A percentile compares a stretch with the other conserved stretches of the same genome.
Evolutionary conservation across 2,797 vertebrate genomes (phyloP).

Genomic region (Stomatorhinus walkeri): DNA sequence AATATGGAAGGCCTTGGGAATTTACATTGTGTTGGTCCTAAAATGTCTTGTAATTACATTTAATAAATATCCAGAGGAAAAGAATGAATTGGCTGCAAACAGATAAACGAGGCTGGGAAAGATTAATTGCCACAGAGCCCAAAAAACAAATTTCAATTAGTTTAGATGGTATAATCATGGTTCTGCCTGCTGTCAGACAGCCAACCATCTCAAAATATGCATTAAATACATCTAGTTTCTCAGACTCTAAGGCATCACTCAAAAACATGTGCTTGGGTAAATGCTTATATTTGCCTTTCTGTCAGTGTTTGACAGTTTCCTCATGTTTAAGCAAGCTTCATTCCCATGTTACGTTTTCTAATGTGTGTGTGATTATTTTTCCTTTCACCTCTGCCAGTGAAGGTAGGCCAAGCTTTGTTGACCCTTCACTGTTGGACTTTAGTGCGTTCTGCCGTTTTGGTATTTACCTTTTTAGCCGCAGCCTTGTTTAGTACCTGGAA

Average conservation of each 20-base stretch:
- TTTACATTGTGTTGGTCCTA: constrained; percentile 27
- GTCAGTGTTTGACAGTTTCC: neutral
- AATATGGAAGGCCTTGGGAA: constrained; percentile 23
- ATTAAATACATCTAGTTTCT: constrained; percentile 20
- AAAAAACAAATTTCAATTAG: constrained; percentile 36
- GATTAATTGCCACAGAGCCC: constrained; percentile 36
- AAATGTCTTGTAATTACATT: constrained; percentile 38
- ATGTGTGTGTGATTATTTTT: neutral
- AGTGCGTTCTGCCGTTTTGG: neutral
- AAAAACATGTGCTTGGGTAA: neutral
- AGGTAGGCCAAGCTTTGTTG: neutral
- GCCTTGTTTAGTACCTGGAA: neutral
- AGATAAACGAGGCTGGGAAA: constrained; percentile 33
- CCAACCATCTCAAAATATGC: neutral
- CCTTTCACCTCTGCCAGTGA: neutral
- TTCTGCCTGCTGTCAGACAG: constrained; percentile 23
- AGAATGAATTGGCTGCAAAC: constrained; percentile 31
- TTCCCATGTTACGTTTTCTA: neutral
- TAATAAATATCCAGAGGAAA: constrained; percentile 37
- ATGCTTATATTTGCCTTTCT: neutral
- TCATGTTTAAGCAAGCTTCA: neutral
- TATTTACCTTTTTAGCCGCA: neutral
- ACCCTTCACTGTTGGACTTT: neutral
- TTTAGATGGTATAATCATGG: constrained; percentile 30
- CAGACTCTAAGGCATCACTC: neutral